Base-by-base conservation (phyloP, 1,140 invertebrate genomes). In the Bombus affinis region DNA sequence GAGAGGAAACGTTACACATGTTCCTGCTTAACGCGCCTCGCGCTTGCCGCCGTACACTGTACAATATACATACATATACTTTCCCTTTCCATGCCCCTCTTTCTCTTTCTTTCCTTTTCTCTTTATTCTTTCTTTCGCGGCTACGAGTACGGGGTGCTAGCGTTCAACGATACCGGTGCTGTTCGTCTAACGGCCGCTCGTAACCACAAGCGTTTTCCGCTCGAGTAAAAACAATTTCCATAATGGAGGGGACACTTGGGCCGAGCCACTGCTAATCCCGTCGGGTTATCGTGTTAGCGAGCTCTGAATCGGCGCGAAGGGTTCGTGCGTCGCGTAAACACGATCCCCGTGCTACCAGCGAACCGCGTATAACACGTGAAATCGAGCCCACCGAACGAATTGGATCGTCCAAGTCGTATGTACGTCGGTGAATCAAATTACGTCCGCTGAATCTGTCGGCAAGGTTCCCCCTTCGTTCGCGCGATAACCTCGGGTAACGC, bases 231-330 rank as follows among this genome's bases (percentile, higher is more conserved):
- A 83, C 81, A 57, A 76, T 83, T 77, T 83, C 74, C 81, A 78
- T 84, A 84, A 84, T 84, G 59, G 82, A 84, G 75, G 74, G 74
- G 65, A 84, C 75, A 78, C 37, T 70, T 13, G 74, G 74, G n/a
- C 65, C 35, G 44, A 3, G 28, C 47, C 47, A 18, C 1, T 53
- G 65, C 12, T 84, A 78, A 78, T 78, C 74, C 37, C 15, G 22
- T 0, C 22, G 37, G 35, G 75, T 68, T 59, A 59, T 70, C 82
- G 82, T 44, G 66, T 84, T 71, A 78, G 47, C 75, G 44, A 13
- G 59, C 25, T 18, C 6, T 5, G 28, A 75, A 70, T 78, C 82
- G 75, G 9, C 71, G 18, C 35, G 32, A 39, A 53, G 44, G 44
- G 28, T 66, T 77, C 53, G 42, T 44, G 62, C 44, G 73, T 35